Evolutionary conservation across 2,797 vertebrate genomes (phyloP).

Genomic region (Argentina silus): DNA sequence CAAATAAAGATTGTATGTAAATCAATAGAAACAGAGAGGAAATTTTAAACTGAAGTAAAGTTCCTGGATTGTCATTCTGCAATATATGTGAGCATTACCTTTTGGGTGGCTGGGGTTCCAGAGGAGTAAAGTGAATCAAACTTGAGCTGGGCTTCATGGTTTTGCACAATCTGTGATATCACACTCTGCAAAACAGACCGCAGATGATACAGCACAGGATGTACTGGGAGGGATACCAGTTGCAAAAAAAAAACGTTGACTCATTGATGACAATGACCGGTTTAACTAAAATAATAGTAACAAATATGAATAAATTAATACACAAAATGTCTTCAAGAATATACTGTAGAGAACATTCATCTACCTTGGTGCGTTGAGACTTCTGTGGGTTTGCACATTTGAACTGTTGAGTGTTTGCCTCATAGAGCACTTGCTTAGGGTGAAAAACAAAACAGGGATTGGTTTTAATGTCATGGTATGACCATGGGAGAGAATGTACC

Average conservation of each 20-base stretch:
- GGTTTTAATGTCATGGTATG: background rate
- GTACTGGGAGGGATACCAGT: background rate
- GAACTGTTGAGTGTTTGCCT: conserved; percentile 79
- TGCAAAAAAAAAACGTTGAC: background rate
- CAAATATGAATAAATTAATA: background rate
- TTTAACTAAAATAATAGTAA: too few species aligned
- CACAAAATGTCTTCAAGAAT: background rate
- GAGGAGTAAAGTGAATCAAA: conserved; percentile 58
- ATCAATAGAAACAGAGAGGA: too few species aligned
- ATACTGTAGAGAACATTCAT: background rate
- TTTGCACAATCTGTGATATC: conserved; percentile 70
- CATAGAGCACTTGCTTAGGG: conserved; percentile 80
- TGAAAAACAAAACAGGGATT: conserved; percentile 11
- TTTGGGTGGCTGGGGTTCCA: conserved; percentile 54
- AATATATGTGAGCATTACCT: conserved; percentile 52
- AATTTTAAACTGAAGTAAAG: background rate
- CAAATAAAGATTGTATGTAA: too few species aligned
- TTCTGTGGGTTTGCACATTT: conserved; percentile 78
- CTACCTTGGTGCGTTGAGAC: conserved; percentile 69
- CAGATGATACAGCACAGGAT: conserved; percentile 5
- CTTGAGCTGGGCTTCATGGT: conserved; percentile 66
- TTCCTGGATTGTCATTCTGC: background rate
- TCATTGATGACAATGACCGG: too few species aligned
- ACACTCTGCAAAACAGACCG: conserved; percentile 60
- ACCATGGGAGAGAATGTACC: conserved; percentile 5